Conservation (phyloP, 2,113 vertebrate genomes). For the Nettapus auritus region DNA sequence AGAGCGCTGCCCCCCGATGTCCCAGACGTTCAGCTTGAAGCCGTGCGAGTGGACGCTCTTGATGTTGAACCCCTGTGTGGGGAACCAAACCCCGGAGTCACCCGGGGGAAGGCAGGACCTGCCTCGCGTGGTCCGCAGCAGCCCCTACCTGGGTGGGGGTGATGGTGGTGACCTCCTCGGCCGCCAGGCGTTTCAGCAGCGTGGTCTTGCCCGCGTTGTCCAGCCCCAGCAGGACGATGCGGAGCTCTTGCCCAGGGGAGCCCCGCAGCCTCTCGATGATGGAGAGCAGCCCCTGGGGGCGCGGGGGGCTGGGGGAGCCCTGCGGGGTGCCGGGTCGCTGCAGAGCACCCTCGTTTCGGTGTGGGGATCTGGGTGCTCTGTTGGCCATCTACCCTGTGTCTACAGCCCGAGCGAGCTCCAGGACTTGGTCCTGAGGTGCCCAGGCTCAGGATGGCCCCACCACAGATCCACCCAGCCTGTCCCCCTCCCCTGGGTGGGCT, state of each 20-base stretch:
- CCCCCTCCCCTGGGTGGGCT: rapidly evolving
- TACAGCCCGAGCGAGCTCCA: rapidly evolving
- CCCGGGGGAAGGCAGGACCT: background rate
- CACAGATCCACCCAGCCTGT: background rate
- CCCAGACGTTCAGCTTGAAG: slow-evolving; percentile 88
- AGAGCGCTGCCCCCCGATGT: slow-evolving; percentile 87
- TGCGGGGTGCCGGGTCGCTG: rapidly evolving
- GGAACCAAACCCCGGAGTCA: background rate
- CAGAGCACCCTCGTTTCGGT: background rate
- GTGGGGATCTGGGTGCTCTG: background rate
- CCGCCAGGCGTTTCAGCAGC: slow-evolving; percentile 83
- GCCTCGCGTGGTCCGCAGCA: rapidly evolving
- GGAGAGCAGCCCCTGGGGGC: slow-evolving; percentile 85
- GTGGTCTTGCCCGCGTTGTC: slow-evolving; percentile 91
- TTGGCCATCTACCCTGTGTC: background rate
- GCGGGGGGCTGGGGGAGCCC: background rate
- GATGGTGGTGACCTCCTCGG: slow-evolving; percentile 88
- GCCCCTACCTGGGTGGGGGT: slow-evolving; percentile 85
- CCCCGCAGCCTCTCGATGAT: slow-evolving; percentile 87
- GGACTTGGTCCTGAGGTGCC: background rate
- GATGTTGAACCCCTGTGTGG: slow-evolving; percentile 83
- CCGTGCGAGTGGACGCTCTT: slow-evolving; percentile 87
- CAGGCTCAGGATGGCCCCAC: background rate
- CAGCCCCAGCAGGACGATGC: slow-evolving; percentile 87
- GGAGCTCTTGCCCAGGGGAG: slow-evolving; percentile 81